These are phyloP conservation scores for Sisyra terminalis DNA, from an alignment of 2,888 invertebrate genomes.

Conservation along the genomic window DNA sequence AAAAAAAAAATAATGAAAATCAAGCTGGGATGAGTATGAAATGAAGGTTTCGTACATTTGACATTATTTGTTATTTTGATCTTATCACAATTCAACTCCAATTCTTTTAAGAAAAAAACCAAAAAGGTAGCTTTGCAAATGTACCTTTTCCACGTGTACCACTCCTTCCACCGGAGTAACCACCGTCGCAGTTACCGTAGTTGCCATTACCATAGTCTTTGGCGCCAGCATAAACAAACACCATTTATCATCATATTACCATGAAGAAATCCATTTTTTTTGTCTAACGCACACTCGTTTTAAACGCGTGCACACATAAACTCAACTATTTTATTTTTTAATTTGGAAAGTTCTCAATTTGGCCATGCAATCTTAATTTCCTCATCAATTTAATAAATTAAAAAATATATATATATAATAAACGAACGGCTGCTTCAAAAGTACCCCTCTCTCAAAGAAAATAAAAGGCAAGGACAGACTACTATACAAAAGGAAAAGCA, in stretches of 20 bases:
- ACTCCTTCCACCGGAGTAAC: slow-evolving; percentile 71
- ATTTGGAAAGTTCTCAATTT: too few relatives aligned
- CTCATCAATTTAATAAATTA: too few relatives aligned
- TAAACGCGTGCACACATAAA: too few relatives aligned
- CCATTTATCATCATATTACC: slow-evolving; percentile 1
- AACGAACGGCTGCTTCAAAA: too few relatives aligned
- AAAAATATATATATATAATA: too few relatives aligned
- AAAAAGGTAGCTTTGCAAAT: slow-evolving; percentile 23
- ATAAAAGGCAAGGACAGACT: too few relatives aligned
- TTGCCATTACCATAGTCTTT: slow-evolving; percentile 78
- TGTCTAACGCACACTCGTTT: not conserved
- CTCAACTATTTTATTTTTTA: too few relatives aligned
- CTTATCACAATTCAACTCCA: slow-evolving; percentile 5
- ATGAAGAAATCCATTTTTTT: not conserved
- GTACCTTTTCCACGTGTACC: slow-evolving; percentile 80
- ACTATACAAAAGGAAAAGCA: too few relatives aligned
- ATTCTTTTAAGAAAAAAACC: slow-evolving; percentile 13
- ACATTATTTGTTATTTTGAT: slow-evolving; percentile 4
- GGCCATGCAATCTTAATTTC: too few relatives aligned
- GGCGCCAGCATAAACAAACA: slow-evolving; percentile 7
- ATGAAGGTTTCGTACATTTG: not conserved
- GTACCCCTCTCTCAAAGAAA: too few relatives aligned
- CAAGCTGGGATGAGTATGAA: not conserved
- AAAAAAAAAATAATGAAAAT: slow-evolving; percentile 1
- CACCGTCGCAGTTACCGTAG: slow-evolving; percentile 77